These are phyloP conservation scores for Spicauda simplicius DNA, from an alignment of 2,888 invertebrate genomes.

Conservation along the genomic window DNA sequence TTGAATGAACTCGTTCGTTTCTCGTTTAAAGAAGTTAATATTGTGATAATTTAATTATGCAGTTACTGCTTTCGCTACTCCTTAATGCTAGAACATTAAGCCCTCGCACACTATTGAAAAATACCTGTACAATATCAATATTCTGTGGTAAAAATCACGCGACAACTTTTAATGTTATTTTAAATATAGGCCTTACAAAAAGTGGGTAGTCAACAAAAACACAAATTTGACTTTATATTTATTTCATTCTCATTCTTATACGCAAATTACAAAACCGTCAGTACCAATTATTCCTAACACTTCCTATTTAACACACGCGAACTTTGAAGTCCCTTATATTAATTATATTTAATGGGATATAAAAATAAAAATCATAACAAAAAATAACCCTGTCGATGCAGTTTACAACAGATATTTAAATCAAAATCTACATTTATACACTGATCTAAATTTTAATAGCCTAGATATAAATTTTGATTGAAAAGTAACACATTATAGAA, in stretches of 20 bases:
- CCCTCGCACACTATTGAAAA: no score
- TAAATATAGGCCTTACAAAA: not conserved
- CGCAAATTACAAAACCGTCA: conserved; percentile 31
- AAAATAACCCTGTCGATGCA: conserved; percentile 15
- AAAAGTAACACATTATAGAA: not conserved
- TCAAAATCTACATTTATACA: not conserved
- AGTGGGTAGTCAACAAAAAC: not conserved
- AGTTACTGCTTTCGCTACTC: no score
- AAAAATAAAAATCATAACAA: conserved; percentile 15
- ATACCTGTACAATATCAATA: no score
- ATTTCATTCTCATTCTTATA: conserved; percentile 30
- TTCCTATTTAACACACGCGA: conserved; percentile 2
- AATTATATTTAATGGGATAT: conserved; percentile 7
- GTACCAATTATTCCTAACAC: conserved; percentile 16
- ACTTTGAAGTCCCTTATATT: conserved; percentile 15
- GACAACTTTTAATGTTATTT: no score
- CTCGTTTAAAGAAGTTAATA: no score
- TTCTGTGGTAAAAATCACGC: no score
- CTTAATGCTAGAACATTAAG: no score
- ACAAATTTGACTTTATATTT: conserved; percentile 10
- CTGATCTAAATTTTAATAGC: not conserved
- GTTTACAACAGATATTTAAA: not conserved
- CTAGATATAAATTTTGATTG: not conserved
- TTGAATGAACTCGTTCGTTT: no score
- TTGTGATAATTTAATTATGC: no score